Base-by-base conservation (phyloP, 2,113 vertebrate species). In the Grantiella picta region DNA sequence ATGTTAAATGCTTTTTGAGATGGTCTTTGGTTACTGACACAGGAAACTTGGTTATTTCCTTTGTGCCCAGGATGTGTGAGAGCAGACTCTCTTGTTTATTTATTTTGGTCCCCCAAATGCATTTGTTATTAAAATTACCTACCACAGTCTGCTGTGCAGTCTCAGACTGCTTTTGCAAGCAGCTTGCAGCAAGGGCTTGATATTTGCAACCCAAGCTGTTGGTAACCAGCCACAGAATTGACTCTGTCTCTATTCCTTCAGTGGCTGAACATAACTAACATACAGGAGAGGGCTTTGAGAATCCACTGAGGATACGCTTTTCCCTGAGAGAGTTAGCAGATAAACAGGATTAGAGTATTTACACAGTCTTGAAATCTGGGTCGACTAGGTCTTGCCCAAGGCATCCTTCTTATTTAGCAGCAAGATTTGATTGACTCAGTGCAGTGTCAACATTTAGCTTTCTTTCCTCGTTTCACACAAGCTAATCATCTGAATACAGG, bases 311-410 rank as follows among this genome's bases (percentile, higher is more conserved):
- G 56, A 86, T 75, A 83, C 89, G 36, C 36, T 92, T 94, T 94
- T 83, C 68, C 76, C 71, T 60, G 35, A 82, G 52, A 90, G 64
- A 90, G 50, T 77, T 20, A 93, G 82, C 85, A 81, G 90, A 89
- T 92, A 96, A 97, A 93, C 52, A 83, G 85, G 82, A 96, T 96
- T 96, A 92, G 54, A 90, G 63, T 93, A 95, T 95, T 95, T 95
- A 72, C 73, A 87, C 22, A 81, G 78, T 88, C 72, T 75, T 75
- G 56, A 93, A 95, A 96, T 90, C 90, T 97, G 68, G 92, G 93
- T 96, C 4, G 15, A 69, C 91, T 82, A 89, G 95, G 90, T 90
- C 82, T 96, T 36, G 71, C 88, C 92, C 76, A 88, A 94, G 85
- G 90, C 82, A 96, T 80, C 38, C 31, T 88, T 90, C 86, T 90